These are phyloP conservation scores for Chrysotoxum bicinctum DNA, from an alignment of 2,888 invertebrate genomes.

Conservation along the genomic window DNA sequence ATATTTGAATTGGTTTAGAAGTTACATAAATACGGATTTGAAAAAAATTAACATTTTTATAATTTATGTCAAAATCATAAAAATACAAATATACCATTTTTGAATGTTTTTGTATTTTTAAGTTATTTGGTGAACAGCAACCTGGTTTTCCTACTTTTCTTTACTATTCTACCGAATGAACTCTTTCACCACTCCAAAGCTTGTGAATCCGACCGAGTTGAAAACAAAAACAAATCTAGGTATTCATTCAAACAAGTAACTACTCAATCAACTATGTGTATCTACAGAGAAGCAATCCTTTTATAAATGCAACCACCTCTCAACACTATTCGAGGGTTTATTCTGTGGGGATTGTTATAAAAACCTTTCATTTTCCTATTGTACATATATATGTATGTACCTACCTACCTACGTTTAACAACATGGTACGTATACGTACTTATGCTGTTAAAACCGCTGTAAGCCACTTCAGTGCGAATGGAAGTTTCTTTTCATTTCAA, in stretches of 20 bases:
- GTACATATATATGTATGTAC: not conserved
- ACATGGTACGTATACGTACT: slow-evolving; percentile 12
- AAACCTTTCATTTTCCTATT: slow-evolving; percentile 7
- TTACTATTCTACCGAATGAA: not conserved
- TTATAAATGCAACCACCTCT: slow-evolving; percentile 19
- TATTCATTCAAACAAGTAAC: slow-evolving; percentile 33
- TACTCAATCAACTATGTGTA: slow-evolving; percentile 37
- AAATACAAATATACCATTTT: too few species aligned
- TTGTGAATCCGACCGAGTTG: not conserved
- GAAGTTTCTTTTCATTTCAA: slow-evolving; percentile 48
- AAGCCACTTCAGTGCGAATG: slow-evolving; percentile 56
- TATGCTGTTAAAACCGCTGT: slow-evolving; percentile 40
- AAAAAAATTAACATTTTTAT: too few species aligned
- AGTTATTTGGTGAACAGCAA: too few species aligned
- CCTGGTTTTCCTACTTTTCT: not conserved
- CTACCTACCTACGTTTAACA: slow-evolving; percentile 1
- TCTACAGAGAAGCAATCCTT: slow-evolving; percentile 34
- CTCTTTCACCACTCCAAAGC: not conserved
- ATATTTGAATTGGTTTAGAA: too few species aligned
- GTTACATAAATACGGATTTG: too few species aligned
- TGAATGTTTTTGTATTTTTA: too few species aligned
- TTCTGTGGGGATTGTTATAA: not conserved
- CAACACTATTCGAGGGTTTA: slow-evolving; percentile 23
- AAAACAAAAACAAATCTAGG: not conserved
- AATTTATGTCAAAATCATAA: too few species aligned